phyloP scores from a whole-genome alignment of 2,888 invertebrate species.

The Busseola fusca region DNA sequence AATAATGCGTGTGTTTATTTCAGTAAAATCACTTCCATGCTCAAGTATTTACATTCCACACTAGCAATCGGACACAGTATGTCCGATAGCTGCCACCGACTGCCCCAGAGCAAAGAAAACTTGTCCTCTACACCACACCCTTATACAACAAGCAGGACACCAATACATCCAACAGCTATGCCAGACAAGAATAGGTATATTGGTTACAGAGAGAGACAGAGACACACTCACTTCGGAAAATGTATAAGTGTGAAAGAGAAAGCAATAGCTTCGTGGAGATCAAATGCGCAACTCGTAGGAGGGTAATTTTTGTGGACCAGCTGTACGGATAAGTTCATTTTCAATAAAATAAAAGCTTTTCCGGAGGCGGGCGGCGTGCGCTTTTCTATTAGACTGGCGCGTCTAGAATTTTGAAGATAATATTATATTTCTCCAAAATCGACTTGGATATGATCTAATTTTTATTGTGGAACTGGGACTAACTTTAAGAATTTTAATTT shows the following conservation, averaged over 20 bases:
- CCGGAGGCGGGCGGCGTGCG: constrained; percentile 43
- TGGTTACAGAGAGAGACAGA: constrained; percentile 33
- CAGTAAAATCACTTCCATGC: constrained; percentile 53
- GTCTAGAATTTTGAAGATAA: constrained; percentile 46
- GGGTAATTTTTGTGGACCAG: constrained; percentile 71
- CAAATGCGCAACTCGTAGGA: constrained; percentile 71
- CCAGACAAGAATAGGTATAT: constrained; percentile 57
- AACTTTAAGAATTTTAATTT: not conserved
- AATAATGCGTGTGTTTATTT: constrained; percentile 31
- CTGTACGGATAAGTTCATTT: constrained; percentile 74
- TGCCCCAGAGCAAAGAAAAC: constrained; percentile 51
- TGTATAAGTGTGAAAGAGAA: constrained; percentile 61
- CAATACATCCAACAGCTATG: constrained; percentile 42
- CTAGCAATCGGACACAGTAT: constrained; percentile 51
- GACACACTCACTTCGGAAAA: constrained; percentile 31
- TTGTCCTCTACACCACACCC: constrained; percentile 55
- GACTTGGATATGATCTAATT: constrained; percentile 17
- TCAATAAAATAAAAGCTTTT: constrained; percentile 74
- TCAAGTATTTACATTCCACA: constrained; percentile 61
- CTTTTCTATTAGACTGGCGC: constrained; percentile 47
- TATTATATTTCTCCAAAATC: constrained; percentile 39
- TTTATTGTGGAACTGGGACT: constrained; percentile 9
- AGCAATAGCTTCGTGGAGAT: constrained; percentile 55
- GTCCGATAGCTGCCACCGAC: constrained; percentile 7
- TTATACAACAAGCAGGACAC: constrained; percentile 50